Evolutionary conservation across 2,797 vertebrate species (phyloP), one percentile per base, ranked within the genome.

Genomic region (Salmo trutta): DNA sequence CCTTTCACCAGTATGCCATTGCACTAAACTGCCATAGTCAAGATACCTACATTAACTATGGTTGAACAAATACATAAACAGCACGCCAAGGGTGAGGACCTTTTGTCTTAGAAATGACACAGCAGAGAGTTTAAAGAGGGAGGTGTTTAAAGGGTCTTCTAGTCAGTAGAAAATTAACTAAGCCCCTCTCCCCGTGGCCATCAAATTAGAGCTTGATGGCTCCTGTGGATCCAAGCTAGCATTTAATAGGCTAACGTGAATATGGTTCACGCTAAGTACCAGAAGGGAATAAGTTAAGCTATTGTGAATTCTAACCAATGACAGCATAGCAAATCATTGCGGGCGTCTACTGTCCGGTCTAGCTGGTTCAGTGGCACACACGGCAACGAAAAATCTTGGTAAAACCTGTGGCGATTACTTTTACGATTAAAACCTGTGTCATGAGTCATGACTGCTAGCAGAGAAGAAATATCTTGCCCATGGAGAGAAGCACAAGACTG

Each of bases 151-250:
- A 12, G 10, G 59, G 59, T 21, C n/a, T 86, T 82, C 71, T 66
- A 74, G 86, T 91, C 91, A 90, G 89, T 88, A 89, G 83, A 88
- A 89, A 86, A 82, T 62, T 75, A 69, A 80, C 79, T 88, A 85
- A 87, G 75, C 80, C 82, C 72, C 69, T 8, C 75, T 81, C 83
- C 87, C 83, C 83, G 77, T 77, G 83, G 88, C 87, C 85, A 89
- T 92, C 88, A 87, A 87, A 91, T 91, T 90, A 90, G 80, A 81
- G 82, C 83, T 82, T 53, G 83, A 83, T 83, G 87, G 83, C 83
- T 59, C 24, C 77, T 77, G 66, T 74, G 75, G 83, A 82, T 82
- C 84, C 83, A 89, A 89, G 89, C 82, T 83, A 86, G 33, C 62
- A 76, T 75, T 87, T 88, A 85, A 88, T 85, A 85, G 75, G 77